Base-by-base conservation (phyloP, 2,888 invertebrate species). In the Lithophane leautieri region DNA sequence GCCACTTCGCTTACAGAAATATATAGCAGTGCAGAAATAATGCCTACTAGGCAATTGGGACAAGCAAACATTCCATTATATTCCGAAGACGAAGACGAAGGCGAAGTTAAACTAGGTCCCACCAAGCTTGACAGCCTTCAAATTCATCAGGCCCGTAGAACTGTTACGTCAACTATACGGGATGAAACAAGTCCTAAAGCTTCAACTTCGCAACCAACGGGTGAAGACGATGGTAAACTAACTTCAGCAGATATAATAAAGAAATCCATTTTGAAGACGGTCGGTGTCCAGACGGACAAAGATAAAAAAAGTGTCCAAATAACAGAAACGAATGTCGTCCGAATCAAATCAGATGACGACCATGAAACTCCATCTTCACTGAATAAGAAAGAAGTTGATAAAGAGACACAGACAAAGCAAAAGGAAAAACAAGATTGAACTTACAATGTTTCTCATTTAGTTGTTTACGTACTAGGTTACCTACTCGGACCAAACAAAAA, bases 341-440 rank as follows among this genome's bases (percentile, higher is more conserved):
- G 0, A 25, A 42, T 19, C 14, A 79, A 77, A 11, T 76, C 78
- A n/a, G 70, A 71, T 0, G 68, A 70, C 0, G 42, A 70, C 0
- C 0, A 22, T 16, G 79, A 69, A 22, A 42, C 47, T 28, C 2
- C 16, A 44, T 44, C 40, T 16, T 14, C 34, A 25, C 0, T 4
- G 3, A 34, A 47, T 42, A 73, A 34, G 1, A 61, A 42, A 44
- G 69, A 73, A 1, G 72, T 70, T 22, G 85, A 84, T 50, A 84
- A 86, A 73, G 85, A 86, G 16, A 91, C 91, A 8, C 92, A 94
- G 82, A 91, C 91, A 0, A 50, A 75, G 4, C 90, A 93, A 0
- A 63, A 76, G 4, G 92, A 94, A 83, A 94, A 93, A 85, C 90
- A 92, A 88, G 93, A 94, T 77, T 93, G 78, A 88, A 16, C 12